Percentiles rank a stretch among this genome's conserved stretches.
Conservation (phyloP, 2,113 vertebrate genomes). For the Thunnus thynnus region DNA sequence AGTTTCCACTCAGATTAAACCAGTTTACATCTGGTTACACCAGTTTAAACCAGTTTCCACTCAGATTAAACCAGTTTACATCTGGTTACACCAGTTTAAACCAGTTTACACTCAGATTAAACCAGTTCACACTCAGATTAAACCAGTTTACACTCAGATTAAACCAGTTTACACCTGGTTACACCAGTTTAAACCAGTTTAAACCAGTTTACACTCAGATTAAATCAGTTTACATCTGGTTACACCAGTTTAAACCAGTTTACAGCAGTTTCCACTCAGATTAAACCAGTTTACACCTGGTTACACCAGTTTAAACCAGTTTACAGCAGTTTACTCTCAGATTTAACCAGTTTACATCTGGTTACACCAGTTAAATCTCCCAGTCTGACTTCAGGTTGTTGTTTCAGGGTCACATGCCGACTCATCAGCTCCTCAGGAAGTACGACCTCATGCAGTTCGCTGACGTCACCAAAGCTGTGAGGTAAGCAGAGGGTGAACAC, state of each 20-base stretch:
- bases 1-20: no score
- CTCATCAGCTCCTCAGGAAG: constrained; percentile 91
- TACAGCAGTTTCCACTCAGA: no score
- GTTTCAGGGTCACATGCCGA: constrained; percentile 96
- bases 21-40: no score
- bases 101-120: no score
- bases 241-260: not conserved
- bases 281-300: not conserved
- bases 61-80: no score
- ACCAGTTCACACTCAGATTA: not conserved
- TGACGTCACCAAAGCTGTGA: constrained; percentile 94
- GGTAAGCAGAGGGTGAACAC: constrained; percentile 77
- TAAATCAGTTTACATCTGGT: not conserved
- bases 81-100: no score
- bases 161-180: no score
- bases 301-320: not conserved
- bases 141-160: not conserved
- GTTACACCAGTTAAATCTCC: no score
- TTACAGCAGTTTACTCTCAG: not conserved
- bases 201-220: no score
- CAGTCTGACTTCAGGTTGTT: not conserved
- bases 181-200: no score
- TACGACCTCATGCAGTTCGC: constrained; percentile 98
- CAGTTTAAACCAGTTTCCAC: no score
- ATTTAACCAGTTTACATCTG: not conserved